Evolutionary conservation across 2,113 vertebrate genomes (phyloP), one percentile per base, ranked within the genome.

Genomic region (Myiopsitta monachus): DNA sequence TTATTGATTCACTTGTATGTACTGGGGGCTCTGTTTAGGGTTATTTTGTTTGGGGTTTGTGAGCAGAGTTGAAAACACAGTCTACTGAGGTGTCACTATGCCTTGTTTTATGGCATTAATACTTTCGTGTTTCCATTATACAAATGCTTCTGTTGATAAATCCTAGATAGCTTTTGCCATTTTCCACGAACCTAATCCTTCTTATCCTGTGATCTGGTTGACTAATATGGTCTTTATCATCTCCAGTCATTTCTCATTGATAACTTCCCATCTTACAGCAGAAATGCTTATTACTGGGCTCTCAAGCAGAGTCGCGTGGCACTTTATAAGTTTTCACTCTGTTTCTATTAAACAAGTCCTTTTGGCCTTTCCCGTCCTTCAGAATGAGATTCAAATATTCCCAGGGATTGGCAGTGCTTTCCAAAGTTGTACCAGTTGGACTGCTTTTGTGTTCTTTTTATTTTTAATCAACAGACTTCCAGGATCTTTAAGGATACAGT

Each of bases 121-220:
- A 74, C 41, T 66, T 57, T 27, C n/a, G 67, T 80, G 63, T 46
- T 88, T 87, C 62, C 69, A 28, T 86, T 92, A 38, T 92, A 38
- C 26, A 92, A 81, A 80, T 90, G 55, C 38, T 86, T 86, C 54
- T 57, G n/a, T 86, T 92, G 73, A 83, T 88, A 73, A 62, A 64
- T 90, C 88, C 68, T 18, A 43, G 86, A 69, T 64, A 90, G 63
- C 57, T 92, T 91, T 90, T 94, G 47, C 52, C 52, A 83, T 90
- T 87, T 82, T 52, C 47, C 47, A 6, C 75, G 85, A 47, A 85
- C 54, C 43, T 90, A 87, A 49, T 90, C 54, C 90, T 77, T 30
- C 46, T 88, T 83, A 64, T 72, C 78, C 62, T 59, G 0, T 83
- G 38, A 54, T 78, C 88, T 75, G 86, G 52, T 64, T 89, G 83